Evolutionary conservation across 2,797 vertebrate species (phyloP).

Genomic region (Sibirionetta formosa): DNA sequence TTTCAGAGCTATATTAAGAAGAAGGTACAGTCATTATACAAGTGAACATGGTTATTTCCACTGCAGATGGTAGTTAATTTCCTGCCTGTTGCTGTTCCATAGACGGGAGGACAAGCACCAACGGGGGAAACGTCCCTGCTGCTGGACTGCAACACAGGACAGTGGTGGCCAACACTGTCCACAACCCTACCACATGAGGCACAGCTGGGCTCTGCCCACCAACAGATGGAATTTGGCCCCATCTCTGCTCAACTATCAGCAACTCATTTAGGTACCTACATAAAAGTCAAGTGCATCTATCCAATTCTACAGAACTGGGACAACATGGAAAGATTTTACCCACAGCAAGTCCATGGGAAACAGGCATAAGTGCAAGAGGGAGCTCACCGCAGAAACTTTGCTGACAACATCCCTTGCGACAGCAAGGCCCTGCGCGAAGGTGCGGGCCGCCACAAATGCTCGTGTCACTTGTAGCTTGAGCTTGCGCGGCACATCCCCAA

Average conservation of each 20-base stretch:
- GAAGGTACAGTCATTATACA: background rate
- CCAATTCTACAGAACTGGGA: background rate
- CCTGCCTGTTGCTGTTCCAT: background rate
- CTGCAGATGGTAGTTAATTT: constrained; percentile 41
- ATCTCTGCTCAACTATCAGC: accelerated
- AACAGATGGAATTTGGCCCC: accelerated
- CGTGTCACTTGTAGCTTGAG: constrained; percentile 93
- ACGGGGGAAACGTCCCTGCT: background rate
- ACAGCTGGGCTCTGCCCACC: background rate
- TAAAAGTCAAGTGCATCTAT: background rate
- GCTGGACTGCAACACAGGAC: background rate
- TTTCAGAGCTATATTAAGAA: constrained; percentile 38
- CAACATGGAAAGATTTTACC: background rate
- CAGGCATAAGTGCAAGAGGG: accelerated
- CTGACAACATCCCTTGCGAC: constrained; percentile 90
- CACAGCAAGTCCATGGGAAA: accelerated
- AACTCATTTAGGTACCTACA: accelerated
- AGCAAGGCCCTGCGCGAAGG: constrained; percentile 91
- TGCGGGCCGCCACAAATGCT: constrained; percentile 92
- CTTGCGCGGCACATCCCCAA: constrained; percentile 95
- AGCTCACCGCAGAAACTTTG: constrained; percentile 92
- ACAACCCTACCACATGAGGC: accelerated
- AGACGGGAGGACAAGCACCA: background rate
- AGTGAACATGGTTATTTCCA: constrained; percentile 30
- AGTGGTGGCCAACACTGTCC: background rate